phyloP scores from a whole-genome alignment of 2,113 vertebrate species.

The Boulengeromyrus knoepffleri region DNA sequence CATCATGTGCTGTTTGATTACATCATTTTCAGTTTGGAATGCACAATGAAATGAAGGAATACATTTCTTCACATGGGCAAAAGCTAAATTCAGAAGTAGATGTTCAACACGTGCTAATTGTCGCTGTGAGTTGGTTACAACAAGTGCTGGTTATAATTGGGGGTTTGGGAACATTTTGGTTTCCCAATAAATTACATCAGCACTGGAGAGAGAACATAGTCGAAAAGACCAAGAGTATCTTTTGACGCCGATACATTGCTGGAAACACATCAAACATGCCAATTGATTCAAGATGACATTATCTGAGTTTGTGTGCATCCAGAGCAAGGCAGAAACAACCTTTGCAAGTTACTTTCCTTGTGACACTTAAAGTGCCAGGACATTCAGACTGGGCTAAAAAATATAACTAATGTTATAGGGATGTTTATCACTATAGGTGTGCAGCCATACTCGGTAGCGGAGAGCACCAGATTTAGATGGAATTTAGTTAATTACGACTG shows the following conservation, averaged over 20 bases:
- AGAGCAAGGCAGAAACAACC: background rate
- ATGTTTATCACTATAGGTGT: background rate
- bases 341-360: background rate
- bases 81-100: background rate
- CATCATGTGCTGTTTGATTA: background rate
- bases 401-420: background rate
- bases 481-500: background rate
- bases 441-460: background rate
- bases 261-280: background rate
- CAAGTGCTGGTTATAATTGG: background rate
- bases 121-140: background rate
- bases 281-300: background rate
- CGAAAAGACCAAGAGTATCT: background rate
- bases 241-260: background rate
- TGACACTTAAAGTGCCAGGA: background rate
- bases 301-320: background rate
- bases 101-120: background rate
- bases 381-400: background rate
- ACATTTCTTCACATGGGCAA: background rate
- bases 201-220: background rate
- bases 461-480: background rate
- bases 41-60: background rate
- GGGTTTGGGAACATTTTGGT: background rate
- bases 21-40: background rate
- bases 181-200: background rate